Evolutionary conservation across 92 coral and sea anemone genomes (phyloP).

Genomic region (Virgularia gustaviana): DNA sequence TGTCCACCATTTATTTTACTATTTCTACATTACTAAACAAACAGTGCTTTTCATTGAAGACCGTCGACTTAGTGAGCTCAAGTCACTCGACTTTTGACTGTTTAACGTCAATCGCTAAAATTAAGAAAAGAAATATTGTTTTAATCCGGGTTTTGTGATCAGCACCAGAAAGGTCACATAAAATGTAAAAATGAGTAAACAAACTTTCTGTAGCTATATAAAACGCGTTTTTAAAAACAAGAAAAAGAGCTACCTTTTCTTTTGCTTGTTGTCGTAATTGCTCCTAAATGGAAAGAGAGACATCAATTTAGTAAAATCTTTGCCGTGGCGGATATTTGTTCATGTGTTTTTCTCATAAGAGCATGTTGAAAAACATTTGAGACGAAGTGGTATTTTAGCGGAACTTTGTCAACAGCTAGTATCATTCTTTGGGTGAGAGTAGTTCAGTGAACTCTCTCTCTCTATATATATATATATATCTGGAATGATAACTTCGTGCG

Average conservation of each 20-base stretch:
- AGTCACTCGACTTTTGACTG: constrained; percentile 16
- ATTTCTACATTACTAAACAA: constrained; percentile 28
- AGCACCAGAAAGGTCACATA: background rate
- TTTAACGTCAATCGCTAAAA: constrained; percentile 22
- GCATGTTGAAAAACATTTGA: too few species aligned
- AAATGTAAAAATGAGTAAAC: background rate
- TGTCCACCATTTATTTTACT: too few species aligned
- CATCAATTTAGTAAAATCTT: background rate
- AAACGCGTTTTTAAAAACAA: too few species aligned
- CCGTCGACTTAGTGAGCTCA: constrained; percentile 3
- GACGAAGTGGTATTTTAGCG: too few species aligned
- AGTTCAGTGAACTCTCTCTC: too few species aligned
- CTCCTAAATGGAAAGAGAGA: constrained; percentile 56
- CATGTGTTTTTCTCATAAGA: too few species aligned
- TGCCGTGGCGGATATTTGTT: too few species aligned
- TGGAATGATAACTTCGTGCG: too few species aligned
- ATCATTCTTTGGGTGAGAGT: too few species aligned
- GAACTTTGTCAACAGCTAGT: too few species aligned
- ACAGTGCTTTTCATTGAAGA: constrained; percentile 24
- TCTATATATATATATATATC: too few species aligned
- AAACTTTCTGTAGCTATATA: background rate
- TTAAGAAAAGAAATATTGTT: background rate
- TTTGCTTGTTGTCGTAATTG: constrained; percentile 96
- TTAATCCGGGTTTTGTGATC: background rate
- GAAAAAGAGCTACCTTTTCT: constrained; percentile 65